Base-by-base conservation (phyloP, 2,888 invertebrate genomes). In the Zhuqinia jingwanae region DNA sequence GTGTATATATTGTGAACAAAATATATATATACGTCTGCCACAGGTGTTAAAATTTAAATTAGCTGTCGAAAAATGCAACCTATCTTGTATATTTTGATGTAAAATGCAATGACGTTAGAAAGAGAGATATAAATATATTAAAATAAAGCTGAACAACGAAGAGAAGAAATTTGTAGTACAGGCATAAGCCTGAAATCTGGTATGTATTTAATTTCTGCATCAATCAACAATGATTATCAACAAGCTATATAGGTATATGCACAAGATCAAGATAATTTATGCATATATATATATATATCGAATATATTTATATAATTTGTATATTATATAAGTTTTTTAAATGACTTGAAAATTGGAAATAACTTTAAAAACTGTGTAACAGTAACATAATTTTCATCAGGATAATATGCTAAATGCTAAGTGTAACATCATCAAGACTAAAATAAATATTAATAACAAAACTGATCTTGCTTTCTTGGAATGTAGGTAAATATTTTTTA, bases 61-160 rank as follows among this genome's bases (percentile, higher is more conserved):
- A 6, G 36, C 36, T 36, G 36, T 36, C 36, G 36, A 36, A 8
- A n/a, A 36, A 36, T 36, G 36, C 36, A 36, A 36, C 36, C 36
- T 36, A 36, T 36, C 36, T 3, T 36, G 3, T 36, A 8, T 36
- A 36, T 36, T 36, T 8, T 36, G 8, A 6, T 36, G 36, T 8
- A 36, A 8, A 36, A 8, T 6, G 36, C 8, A 8, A 36, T 36
- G 36, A 36, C 36, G 36, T 36, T 36, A 8, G 3, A 36, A 8
- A 8, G 36, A 36, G 36, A 36, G 3, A 36, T 68, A 36, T 36
- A 80, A 80, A 47, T 13, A 68, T 36, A 36, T 68, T 47, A 53
- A 80, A 80, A 47, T 13, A 68, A 68, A 80, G 22, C 79, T 80
- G 79, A 47, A 68, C 79, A 80, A 80, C 53, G 53, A 53, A 56